These are phyloP conservation scores for Taurulus bubalis DNA, from an alignment of 2,113 vertebrate species.

Conservation along the genomic window DNA sequence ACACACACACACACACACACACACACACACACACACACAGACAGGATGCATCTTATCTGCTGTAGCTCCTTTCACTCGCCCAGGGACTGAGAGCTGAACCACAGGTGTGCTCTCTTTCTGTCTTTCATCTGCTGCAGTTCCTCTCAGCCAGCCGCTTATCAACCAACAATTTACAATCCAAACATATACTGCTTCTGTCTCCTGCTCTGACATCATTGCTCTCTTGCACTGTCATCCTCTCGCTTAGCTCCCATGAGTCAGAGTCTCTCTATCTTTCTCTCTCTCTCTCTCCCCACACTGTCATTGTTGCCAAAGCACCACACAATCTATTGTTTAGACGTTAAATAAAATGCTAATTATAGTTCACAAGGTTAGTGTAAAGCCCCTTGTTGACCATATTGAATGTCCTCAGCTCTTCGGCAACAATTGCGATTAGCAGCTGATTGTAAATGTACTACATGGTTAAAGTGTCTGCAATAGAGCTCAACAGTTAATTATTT, in stretches of 20 bases:
- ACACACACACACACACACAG: conserved; percentile 1
- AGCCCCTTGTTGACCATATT: conserved; percentile 27
- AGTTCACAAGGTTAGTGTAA: conserved; percentile 16
- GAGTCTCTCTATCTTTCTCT: conserved; percentile 5
- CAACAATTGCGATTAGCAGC: conserved; percentile 13
- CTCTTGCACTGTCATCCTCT: conserved; percentile 23
- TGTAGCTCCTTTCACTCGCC: conserved; percentile 28
- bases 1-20: background rate
- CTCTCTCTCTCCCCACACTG: background rate
- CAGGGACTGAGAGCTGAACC: conserved; percentile 34
- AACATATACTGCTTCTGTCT: conserved; percentile 20
- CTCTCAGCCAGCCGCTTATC: conserved; percentile 46
- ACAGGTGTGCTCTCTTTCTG: conserved; percentile 42
- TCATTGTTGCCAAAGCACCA: conserved; percentile 9
- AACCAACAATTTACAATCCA: conserved; percentile 55
- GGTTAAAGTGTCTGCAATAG: background rate
- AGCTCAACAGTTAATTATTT: conserved; percentile 28
- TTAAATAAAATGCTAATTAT: conserved; percentile 4
- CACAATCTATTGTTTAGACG: conserved; percentile 8
- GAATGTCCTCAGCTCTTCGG: background rate
- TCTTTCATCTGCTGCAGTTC: conserved; percentile 31
- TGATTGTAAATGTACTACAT: conserved; percentile 18
- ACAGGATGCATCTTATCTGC: conserved; percentile 43
- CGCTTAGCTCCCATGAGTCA: conserved; percentile 10
- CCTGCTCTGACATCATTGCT: conserved; percentile 10